Base-by-base conservation (phyloP, 2,888 invertebrate genomes). In the Lasioglossum villosulum region DNA sequence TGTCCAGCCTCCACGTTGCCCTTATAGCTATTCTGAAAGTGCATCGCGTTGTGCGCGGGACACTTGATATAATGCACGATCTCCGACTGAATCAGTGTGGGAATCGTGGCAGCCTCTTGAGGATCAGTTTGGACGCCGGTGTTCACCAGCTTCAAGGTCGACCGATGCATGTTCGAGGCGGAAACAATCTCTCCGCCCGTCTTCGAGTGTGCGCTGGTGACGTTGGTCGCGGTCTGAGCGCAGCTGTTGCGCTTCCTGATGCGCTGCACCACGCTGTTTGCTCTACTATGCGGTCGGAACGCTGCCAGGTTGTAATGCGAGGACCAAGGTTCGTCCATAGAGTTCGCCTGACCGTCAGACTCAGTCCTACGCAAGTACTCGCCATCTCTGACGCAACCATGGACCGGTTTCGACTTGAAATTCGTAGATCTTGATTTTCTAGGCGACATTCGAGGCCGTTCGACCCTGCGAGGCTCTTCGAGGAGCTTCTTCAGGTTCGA, bases 401-500 rank as follows among this genome's bases (percentile, higher is more conserved):
- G 86, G 5, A 73, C 14, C 16, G 89, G 81, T 63, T 91, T 92
- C 19, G 89, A 70, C 63, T 89, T 91, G 16, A 84, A 79, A 72
- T 80, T 84, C 12, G 85, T 68, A 19, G 88, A 85, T 71, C 90
- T 91, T 4, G 84, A 78, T 80, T 94, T 94, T 27, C 90, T 92
- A 39, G 93, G 92, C 0, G 93, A 92, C 12, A 88, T 86, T 73
- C 91, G 91, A 4, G 90, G 73, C 45, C 89, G 90, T 10, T 93
- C 92, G 2, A 89, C 70, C 80, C 93, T 93, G 48, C 94, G 93
- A 42, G 94, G 92, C 66, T 95, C 93, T 75, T 95, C 95, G 37
- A 95, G 80, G 27, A 95, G 89, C 89, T 94, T 93, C 92, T 96
- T 96, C 27, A 96, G 92, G 90, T 96, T 96, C 39, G 94, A 95